A percentile compares a stretch with the other conserved stretches of the same genome.
Conservation (phyloP, 2,888 invertebrate genomes). For the Rutpela maculata region DNA sequence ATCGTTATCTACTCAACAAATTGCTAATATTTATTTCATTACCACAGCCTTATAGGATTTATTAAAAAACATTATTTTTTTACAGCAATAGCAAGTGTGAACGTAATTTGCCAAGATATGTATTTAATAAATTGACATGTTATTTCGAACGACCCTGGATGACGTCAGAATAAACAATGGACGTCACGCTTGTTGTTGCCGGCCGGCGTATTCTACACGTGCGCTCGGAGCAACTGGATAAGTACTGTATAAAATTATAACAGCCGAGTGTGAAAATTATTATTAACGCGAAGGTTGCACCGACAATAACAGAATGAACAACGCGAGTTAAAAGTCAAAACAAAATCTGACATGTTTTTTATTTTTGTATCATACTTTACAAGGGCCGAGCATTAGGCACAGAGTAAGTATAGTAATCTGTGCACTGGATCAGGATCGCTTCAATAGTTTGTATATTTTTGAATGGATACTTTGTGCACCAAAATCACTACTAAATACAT, state of each 20-base stretch:
- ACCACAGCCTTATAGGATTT: neutral
- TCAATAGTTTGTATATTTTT: no score
- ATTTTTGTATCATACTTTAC: no score
- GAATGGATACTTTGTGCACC: no score
- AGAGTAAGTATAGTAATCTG: no score
- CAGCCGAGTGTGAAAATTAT: conserved; percentile 15
- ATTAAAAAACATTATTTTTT: neutral
- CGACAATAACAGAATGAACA: neutral
- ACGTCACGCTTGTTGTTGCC: conserved; percentile 50
- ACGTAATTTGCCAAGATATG: conserved; percentile 9
- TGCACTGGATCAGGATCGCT: no score
- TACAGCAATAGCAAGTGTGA: neutral
- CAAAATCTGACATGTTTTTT: neutral
- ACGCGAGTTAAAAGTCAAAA: neutral
- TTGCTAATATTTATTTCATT: neutral
- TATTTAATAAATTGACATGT: conserved; percentile 30
- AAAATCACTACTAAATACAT: no score
- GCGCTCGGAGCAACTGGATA: neutral
- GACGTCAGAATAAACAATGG: conserved; percentile 50
- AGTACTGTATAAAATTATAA: conserved; percentile 15
- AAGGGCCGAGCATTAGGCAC: no score
- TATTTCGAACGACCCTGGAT: conserved; percentile 44
- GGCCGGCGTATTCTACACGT: conserved; percentile 37
- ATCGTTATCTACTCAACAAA: neutral
- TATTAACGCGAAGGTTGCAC: conserved; percentile 1